Percentiles rank a stretch among this genome's conserved stretches.
Conservation (phyloP, 2,797 vertebrate genomes). For the Poecilia picta region DNA sequence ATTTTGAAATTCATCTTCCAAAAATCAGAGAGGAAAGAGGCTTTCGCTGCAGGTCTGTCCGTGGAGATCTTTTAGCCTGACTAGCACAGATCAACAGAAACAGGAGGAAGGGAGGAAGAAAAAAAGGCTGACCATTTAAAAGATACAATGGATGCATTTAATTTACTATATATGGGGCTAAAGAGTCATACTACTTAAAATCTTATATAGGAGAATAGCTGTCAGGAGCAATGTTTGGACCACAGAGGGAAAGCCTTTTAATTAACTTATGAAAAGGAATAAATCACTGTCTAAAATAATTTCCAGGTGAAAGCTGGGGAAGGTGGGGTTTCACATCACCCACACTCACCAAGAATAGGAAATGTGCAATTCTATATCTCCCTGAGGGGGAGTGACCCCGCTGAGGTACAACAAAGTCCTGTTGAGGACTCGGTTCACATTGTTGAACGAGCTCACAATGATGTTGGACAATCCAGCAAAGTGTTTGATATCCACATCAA, state of each 20-base stretch:
- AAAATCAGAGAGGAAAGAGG: slow-evolving; percentile 43
- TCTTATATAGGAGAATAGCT: not conserved
- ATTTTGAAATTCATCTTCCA: slow-evolving; percentile 45
- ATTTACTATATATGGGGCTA: not conserved
- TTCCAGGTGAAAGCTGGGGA: slow-evolving; percentile 15
- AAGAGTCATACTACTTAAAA: not conserved
- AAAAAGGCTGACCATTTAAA: not conserved
- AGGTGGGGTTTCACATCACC: slow-evolving; percentile 40
- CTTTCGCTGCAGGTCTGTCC: slow-evolving; percentile 16
- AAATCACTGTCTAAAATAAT: slow-evolving; percentile 2
- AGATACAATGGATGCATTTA: not conserved
- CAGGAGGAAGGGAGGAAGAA: not conserved
- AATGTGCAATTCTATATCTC: slow-evolving; percentile 77
- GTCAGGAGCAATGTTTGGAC: not conserved
- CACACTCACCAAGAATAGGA: slow-evolving; percentile 53
- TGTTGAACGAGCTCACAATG: slow-evolving; percentile 64
- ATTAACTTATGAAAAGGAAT: not conserved
- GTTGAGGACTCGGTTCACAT: slow-evolving; percentile 78
- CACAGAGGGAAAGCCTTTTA: not conserved
- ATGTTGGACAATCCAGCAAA: slow-evolving; percentile 44
- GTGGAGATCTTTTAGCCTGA: slow-evolving; percentile 13
- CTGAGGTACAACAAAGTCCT: slow-evolving; percentile 74
- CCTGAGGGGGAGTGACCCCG: slow-evolving; percentile 63
- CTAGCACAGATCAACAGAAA: not conserved
- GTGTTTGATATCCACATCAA: slow-evolving; percentile 52